Evolutionary conservation across 2,888 invertebrate species (phyloP), one percentile per base, ranked within the genome.

Genomic region (Sceliomorpha sp.): DNA sequence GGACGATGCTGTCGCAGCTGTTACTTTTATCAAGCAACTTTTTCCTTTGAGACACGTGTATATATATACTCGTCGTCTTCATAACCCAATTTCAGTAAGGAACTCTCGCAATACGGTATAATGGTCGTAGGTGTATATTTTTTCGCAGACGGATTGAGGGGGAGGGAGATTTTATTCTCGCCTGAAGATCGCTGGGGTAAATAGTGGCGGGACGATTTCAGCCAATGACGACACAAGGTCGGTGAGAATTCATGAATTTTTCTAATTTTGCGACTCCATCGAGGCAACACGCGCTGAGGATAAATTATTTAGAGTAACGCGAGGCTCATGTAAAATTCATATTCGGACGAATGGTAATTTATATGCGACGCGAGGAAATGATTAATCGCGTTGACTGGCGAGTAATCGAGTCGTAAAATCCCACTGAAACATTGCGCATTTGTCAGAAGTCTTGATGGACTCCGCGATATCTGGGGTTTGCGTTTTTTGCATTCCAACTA

Each of bases 271-370:
- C 9, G 12, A 40, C 40, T 24, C 24, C 10, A 24, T 40, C n/a
- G 6, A 40, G 24, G 3, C 40, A 40, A 9, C 24, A 10, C 20
- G 24, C 40, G 1, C n/a, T 2, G 24, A 17, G 24, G 40, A 40
- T 7, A 37, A 40, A 42, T 42, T 27, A 42, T 42, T 42, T 26
- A 9, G n/a, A 27, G 6, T 8, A n/a, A 27, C 1, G 8, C 10
- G 9, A 20, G 9, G 4, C 15, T 45, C 45, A 45, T 31, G 45
- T 31, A 45, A 45, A 31, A 45, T 45, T 45, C 45, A 45, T n/a
- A n/a, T 26, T 15, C 31, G 5, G 31, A 31, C 4, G n/a, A n/a
- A n/a, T 8, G 29, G 9, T 7, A n/a, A 31, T 31, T 45, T 31
- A 15, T 45, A 26, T 31, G 2, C 31, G 13, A 4, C 8, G 13